Base-by-base conservation (phyloP, 2,113 vertebrate genomes). In the Petaurus breviceps region DNA sequence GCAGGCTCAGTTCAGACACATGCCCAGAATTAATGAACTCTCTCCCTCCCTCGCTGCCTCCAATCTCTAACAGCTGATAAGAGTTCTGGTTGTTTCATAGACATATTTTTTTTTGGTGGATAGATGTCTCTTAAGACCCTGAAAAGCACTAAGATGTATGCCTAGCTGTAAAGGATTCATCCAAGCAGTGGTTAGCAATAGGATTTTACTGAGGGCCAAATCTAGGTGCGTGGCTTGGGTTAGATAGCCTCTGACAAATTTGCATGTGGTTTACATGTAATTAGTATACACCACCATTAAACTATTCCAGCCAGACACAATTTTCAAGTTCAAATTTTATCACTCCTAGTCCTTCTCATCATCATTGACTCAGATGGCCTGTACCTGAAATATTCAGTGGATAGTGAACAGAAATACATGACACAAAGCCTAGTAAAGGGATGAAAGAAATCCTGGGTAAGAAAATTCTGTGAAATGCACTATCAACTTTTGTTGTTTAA, bases 251-350 rank as follows among this genome's bases (percentile, higher is more conserved):
- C 14, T 1, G 47, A 47, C 11, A 26, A 19, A 61, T 0, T 1
- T 25, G 68, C 0, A 0, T 90, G 49, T 24, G 8, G n/a, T 43
- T 54, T 22, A 89, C 50, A 53, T 37, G 19, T 0, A 0, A 22
- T 31, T 51, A 0, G 50, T n/a, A 0, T 0, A 0, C 0, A 6
- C 26, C 1, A 0, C 46, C 89, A 2, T 0, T 0, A 4, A 50
- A 49, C 26, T 47, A 53, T 51, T 23, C 52, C 23, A 43, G 3
- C 51, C 25, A 11, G 43, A 46, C 46, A 43, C 0, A 26, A 12
- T 31, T 16, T 9, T 54, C 92, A 46, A 11, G 12, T 28, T 46
- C n/a, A 28, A 26, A 2, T 68, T 28, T 47, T 9, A 3, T 46
- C 31, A 11, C 46, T 6, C 55, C 89, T 91, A 37, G 3, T 57